Evolutionary conservation across 1,140 invertebrate species (phyloP), one percentile per base, ranked within the genome.

Genomic region (Charaxes varanes): DNA sequence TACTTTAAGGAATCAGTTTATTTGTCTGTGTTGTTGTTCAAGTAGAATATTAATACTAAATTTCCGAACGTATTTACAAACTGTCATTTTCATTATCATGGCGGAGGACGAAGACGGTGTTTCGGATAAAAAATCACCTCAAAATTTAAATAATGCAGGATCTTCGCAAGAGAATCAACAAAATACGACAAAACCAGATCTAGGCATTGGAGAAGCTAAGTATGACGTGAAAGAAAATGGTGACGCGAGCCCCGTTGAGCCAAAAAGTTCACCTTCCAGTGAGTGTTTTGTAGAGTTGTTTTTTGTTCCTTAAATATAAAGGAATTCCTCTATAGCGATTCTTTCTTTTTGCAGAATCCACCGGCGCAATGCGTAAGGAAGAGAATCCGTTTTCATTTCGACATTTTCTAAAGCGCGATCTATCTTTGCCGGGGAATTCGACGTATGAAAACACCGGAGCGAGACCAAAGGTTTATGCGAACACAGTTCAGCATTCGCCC

Each of bases 301-400:
- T 83, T 80, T 80, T 78, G 62, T 69, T 62, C 41, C 46, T 50
- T 69, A 71, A 79, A 68, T 77, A 62, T 68, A 70, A 63, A 70
- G 57, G 15, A 10, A 21, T 49, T 65, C 68, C 66, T 50, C 41
- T 68, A 41, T 19, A 53, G 13, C 44, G 11, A 27, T 63, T 41
- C 27, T 45, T 67, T 63, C 64, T 64, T 61, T 42, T 80, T 71
- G 40, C 74, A 86, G 85, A 84, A 56, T 68, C 68, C 10, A 72
- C 71, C 42, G 84, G 86, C 6, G 59, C 71, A 4, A 66, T 82
- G 21, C 86, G 86, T 33, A 86, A 88, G 53, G 90, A 92, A 55
- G 91, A 91, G 30, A 91, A 91, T 70, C 88, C 90, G 1, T 92
- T 94, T 70, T 94, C 92, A 19, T 93, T 94, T 62, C 92, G 92